Percentiles rank a stretch among this genome's conserved stretches.
Conservation (phyloP, 2,113 vertebrate species). For the Lagopus leucura region DNA sequence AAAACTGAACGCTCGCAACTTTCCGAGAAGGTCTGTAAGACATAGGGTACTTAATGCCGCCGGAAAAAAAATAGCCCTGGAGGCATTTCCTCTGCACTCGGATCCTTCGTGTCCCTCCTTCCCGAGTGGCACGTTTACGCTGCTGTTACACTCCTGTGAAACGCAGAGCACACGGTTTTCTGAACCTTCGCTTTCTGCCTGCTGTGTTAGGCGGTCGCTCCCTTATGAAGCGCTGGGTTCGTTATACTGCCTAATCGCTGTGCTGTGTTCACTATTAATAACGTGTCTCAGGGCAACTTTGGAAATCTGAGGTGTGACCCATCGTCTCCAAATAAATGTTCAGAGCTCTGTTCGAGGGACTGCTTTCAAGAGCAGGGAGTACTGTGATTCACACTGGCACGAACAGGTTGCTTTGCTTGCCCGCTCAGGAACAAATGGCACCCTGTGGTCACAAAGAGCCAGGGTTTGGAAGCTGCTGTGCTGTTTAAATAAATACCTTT, state of each 20-base stretch:
- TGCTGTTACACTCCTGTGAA: not conserved
- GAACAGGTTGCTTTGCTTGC: not conserved
- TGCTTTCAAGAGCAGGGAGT: too few relatives aligned
- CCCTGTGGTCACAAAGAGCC: not conserved
- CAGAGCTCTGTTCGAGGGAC: not conserved
- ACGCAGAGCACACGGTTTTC: not conserved
- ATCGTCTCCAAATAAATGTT: not conserved
- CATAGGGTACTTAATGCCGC: not conserved
- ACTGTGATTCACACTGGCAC: fast-evolving
- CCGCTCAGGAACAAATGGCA: not conserved
- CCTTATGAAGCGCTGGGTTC: not conserved
- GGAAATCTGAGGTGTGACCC: not conserved
- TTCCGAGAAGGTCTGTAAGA: not conserved
- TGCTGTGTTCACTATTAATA: not conserved
- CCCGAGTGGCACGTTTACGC: not conserved
- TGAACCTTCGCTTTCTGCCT: not conserved
- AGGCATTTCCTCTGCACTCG: not conserved
- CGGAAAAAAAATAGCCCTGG: not conserved
- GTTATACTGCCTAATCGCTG: not conserved
- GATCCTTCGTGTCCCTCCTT: not conserved
- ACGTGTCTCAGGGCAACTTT: not conserved
- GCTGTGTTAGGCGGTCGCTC: not conserved
- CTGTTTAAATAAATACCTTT: not conserved
- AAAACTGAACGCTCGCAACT: not conserved
- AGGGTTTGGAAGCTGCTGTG: not conserved